Evolutionary conservation across 2,113 vertebrate species (phyloP).

Genomic region (Cyphomyrus discorhynchus): DNA sequence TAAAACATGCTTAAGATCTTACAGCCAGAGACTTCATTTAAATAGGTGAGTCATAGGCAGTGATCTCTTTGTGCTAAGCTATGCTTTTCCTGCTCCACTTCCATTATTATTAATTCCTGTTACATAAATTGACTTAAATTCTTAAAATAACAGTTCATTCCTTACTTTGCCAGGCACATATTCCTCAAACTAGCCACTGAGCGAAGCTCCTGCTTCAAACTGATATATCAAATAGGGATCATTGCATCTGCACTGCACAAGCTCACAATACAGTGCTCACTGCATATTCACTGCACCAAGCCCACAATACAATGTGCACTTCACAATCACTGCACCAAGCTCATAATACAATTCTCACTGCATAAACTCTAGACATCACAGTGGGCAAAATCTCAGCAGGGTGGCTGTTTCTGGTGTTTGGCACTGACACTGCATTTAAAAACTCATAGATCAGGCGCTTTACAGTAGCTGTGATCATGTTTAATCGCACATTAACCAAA

Average conservation of each 20-base stretch:
- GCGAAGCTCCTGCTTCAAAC: not conserved
- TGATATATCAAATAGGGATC: not conserved
- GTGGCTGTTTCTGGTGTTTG: not conserved
- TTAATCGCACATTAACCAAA: not conserved
- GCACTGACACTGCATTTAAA: not conserved
- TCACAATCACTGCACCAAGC: not conserved
- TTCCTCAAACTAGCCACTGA: not conserved
- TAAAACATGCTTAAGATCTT: not conserved
- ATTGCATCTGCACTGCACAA: not conserved
- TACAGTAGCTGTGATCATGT: not conserved
- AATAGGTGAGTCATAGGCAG: not conserved
- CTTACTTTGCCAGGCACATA: no score
- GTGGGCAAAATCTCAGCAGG: not conserved
- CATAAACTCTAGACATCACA: no score
- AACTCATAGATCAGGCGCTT: not conserved
- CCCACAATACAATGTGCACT: not conserved
- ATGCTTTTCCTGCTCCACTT: not conserved
- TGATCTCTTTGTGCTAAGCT: slow-evolving; percentile 3
- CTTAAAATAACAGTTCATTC: slow-evolving; percentile 4
- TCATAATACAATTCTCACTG: no score
- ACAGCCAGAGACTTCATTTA: not conserved
- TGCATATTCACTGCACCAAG: not conserved
- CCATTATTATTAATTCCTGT: slow-evolving; percentile 2
- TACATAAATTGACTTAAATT: not conserved
- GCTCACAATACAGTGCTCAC: not conserved